Evolutionary conservation across 1,140 invertebrate species (phyloP), one percentile per base, ranked within the genome.

Genomic region (Papilio polyxenes): DNA sequence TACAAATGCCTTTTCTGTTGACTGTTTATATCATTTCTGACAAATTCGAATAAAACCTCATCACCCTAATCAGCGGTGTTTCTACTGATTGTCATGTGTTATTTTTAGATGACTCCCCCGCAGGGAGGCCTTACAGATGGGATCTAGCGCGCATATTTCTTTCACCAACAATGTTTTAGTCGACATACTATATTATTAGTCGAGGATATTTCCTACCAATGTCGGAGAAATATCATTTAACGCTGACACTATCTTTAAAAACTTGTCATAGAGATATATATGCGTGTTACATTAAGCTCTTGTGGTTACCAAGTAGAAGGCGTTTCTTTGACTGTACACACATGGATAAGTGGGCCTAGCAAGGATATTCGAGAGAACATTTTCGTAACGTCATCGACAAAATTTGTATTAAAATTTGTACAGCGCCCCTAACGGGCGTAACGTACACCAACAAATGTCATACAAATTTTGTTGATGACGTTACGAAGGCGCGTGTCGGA

Each of bases 51-150:
- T 69, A 15, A 69, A 37, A 37, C 23, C 11, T 37, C 4, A 11
- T 69, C 13, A 65, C 23, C 20, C 65, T 31, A 69, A 69, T 59
- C n/a, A 17, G 56, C 17, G 13, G 17, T 37, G 65, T 31, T 37
- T 69, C 13, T 31, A 23, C 9, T 69, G n/a, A n/a, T 62, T 62
- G 13, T 69, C 11, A 69, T 17, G 2, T 15, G 13, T 69, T 69
- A 69, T 69, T 69, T 69, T 69, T 69, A 69, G 65, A 69, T 1
- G 11, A 6, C 65, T 37, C 65, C 23, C 65, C 65, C 65, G 65
- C 65, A 37, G 65, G 65, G 65, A 69, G 13, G 65, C 65, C 65
- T 13, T 37, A 69, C 37, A 37, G 23, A 31, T 69, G n/a, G 65
- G 13, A 31, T 37, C 65, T 31, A 37, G 20, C 31, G 65, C 23